Conservation (phyloP, 2,888 invertebrate genomes). For the Pyrrhosoma nymphula region DNA sequence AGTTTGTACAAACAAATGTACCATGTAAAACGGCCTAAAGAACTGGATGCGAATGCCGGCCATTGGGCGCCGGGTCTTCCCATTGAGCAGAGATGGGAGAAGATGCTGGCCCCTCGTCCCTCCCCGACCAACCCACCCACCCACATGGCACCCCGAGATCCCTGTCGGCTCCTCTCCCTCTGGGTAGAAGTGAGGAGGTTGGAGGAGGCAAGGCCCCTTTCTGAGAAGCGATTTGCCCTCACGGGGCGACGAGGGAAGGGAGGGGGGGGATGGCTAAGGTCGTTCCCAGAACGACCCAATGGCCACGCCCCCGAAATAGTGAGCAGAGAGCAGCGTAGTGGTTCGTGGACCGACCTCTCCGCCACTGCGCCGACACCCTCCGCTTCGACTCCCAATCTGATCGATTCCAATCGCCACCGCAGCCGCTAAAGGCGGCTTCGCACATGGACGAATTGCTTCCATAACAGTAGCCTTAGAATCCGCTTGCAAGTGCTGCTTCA, state of each 20-base stretch:
- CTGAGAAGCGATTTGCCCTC: constrained; percentile 29
- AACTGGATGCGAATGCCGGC: background rate
- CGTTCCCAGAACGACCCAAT: constrained; percentile 24
- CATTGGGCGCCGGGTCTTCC: background rate
- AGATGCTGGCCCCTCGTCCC: background rate
- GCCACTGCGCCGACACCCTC: no score
- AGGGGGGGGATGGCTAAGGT: background rate
- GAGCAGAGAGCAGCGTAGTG: background rate
- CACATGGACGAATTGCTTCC: no score
- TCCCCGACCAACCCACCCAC: background rate
- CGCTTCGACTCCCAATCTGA: no score
- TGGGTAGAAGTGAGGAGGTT: background rate
- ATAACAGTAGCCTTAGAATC: no score
- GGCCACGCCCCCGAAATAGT: background rate
- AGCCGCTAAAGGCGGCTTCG: no score
- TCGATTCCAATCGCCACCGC: no score
- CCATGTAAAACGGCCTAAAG: no score
- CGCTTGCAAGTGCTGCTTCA: no score
- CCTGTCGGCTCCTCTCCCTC: background rate
- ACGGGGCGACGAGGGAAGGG: background rate
- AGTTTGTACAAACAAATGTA: no score
- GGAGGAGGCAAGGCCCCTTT: background rate
- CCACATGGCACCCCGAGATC: background rate
- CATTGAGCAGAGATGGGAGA: background rate
- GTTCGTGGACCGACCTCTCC: no score